A percentile compares a stretch with the other conserved stretches of the same genome.
Evolutionary conservation across 2,797 vertebrate genomes (phyloP).

Genomic region (Danio aesculapii): DNA sequence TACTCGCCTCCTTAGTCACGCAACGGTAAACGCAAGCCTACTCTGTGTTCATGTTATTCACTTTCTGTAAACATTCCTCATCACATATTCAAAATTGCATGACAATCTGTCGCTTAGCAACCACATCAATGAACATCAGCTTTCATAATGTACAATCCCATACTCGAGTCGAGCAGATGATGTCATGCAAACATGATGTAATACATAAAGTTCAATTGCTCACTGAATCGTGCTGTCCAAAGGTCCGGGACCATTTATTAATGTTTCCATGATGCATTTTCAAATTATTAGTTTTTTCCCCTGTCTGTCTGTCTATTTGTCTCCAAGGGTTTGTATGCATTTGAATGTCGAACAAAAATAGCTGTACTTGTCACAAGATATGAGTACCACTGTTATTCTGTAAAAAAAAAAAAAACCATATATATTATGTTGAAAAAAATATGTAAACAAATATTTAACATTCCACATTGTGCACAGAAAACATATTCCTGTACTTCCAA

Average conservation of each 20-base stretch:
- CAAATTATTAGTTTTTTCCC: too few relatives aligned
- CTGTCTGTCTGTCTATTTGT: too few relatives aligned
- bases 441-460: too few relatives aligned
- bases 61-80: neutral
- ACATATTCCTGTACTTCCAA: too few relatives aligned
- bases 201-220: neutral
- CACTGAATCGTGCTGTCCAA: neutral
- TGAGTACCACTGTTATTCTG: too few relatives aligned
- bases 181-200: neutral
- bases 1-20: neutral
- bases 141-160: slow-evolving; percentile 27
- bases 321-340: too few relatives aligned
- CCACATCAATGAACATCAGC: slow-evolving; percentile 7
- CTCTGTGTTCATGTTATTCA: neutral
- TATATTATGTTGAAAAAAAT: too few relatives aligned
- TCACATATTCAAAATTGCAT: slow-evolving; percentile 19
- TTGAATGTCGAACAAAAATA: too few relatives aligned
- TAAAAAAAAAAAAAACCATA: too few relatives aligned
- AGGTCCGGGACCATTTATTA: neutral
- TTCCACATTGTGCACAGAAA: too few relatives aligned
- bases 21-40: neutral
- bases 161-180: neutral
- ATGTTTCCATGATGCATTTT: neutral
- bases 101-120: slow-evolving; percentile 58
- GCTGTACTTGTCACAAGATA: too few relatives aligned